Percentiles rank a stretch among this genome's conserved stretches.
These are phyloP conservation scores for Anolis carolinensis DNA, from an alignment of 2,113 vertebrate genomes.

Conservation along the genomic window DNA sequence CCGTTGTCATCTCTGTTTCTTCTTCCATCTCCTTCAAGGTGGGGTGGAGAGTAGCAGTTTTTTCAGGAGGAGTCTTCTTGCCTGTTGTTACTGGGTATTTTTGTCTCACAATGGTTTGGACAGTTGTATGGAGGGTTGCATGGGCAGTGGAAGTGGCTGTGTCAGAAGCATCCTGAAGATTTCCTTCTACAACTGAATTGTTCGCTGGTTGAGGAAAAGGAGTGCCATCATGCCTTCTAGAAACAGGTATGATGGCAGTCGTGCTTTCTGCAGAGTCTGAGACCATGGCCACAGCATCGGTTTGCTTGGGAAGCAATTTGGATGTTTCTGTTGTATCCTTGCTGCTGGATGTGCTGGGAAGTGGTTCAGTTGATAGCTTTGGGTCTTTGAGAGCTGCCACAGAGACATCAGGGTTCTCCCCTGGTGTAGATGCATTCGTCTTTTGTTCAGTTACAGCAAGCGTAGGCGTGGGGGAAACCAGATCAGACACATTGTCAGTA, in stretches of 20 bases:
- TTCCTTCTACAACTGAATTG: neutral
- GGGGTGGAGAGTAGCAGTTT: too few species aligned
- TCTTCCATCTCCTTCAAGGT: neutral
- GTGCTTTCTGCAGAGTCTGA: neutral
- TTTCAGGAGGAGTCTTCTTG: neutral
- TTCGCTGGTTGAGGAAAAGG: neutral
- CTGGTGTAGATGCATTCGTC: neutral
- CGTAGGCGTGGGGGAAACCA: neutral
- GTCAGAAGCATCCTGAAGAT: accelerated
- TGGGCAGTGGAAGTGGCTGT: accelerated
- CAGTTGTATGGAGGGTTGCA: accelerated
- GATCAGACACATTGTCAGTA: neutral
- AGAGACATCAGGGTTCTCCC: neutral
- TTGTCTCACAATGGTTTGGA: too few species aligned
- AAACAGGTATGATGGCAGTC: accelerated
- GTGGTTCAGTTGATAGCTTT: accelerated
- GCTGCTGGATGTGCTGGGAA: neutral
- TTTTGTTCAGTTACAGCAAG: neutral
- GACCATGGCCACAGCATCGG: too few species aligned
- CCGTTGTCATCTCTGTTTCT: neutral
- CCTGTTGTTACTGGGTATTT: neutral
- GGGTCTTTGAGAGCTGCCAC: too few species aligned
- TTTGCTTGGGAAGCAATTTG: neutral
- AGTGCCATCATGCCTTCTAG: too few species aligned
- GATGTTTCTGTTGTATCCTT: accelerated